Evolutionary conservation across 2,113 vertebrate species (phyloP).

Genomic region (Paralichthys olivaceus): DNA sequence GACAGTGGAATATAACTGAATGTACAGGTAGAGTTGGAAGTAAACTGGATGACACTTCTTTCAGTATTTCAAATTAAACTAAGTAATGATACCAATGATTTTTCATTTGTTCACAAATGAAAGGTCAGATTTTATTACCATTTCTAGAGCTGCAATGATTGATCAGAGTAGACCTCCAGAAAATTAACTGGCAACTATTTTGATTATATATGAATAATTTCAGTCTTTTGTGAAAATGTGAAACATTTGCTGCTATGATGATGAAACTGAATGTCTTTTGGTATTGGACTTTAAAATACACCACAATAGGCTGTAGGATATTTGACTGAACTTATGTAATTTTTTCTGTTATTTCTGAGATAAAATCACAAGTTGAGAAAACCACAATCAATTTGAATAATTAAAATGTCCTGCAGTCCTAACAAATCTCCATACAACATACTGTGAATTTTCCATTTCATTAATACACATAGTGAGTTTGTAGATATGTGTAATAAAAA

Average conservation of each 20-base stretch:
- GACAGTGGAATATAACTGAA: conserved; percentile 34
- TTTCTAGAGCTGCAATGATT: neutral
- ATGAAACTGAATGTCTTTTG: neutral
- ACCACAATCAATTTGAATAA: too few relatives aligned
- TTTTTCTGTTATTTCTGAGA: neutral
- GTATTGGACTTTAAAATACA: neutral
- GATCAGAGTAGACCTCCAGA: neutral
- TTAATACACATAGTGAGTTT: conserved; percentile 20
- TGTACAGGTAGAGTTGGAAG: too few relatives aligned
- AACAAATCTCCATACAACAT: neutral
- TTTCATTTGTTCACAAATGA: neutral
- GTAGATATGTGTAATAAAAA: conserved; percentile 8
- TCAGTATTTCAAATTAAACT: conserved; percentile 1
- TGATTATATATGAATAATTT: neutral
- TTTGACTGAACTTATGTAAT: too few relatives aligned
- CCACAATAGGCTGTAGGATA: neutral
- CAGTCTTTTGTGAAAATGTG: neutral
- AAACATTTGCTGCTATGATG: neutral
- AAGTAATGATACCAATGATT: neutral
- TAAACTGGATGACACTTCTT: neutral
- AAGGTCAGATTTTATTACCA: neutral
- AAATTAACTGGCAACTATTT: neutral
- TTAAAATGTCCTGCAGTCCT: too few relatives aligned
- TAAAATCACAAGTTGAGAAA: neutral
- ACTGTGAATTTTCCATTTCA: conserved; percentile 8